Percentiles rank a stretch among this genome's conserved stretches.
Conservation (phyloP, 2,113 vertebrate species). For the Desmodus rotundus region DNA sequence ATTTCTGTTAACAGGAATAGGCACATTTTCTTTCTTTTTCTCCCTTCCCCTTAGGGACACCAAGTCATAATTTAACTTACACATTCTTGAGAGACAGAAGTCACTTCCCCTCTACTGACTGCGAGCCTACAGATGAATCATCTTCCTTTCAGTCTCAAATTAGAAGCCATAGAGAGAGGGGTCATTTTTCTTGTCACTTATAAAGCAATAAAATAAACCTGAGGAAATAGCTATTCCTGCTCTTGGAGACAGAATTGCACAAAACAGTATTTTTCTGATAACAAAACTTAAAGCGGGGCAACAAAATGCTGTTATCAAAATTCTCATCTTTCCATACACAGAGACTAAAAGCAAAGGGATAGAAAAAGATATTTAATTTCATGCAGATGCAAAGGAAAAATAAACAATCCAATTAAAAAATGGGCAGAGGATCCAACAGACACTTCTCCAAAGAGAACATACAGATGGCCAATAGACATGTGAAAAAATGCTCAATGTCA, state of each 20-base stretch:
- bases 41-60: background rate
- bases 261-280: background rate
- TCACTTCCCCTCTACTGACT: background rate
- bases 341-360: too few relatives aligned
- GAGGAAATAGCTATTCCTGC: background rate
- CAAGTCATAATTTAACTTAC: background rate
- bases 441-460: too few relatives aligned
- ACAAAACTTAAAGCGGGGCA: background rate
- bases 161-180: background rate
- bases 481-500: too few relatives aligned
- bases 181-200: background rate
- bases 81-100: background rate
- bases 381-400: too few relatives aligned
- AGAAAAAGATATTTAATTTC: too few relatives aligned
- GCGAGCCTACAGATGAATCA: background rate
- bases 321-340: background rate
- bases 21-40: background rate
- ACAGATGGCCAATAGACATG: too few relatives aligned
- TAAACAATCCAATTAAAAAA: too few relatives aligned
- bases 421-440: too few relatives aligned
- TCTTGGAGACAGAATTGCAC: background rate
- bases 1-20: slow-evolving; percentile 4
- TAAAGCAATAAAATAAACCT: background rate
- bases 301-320: background rate
- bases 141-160: background rate